A percentile compares a stretch with the other conserved stretches of the same genome.
These are phyloP conservation scores for Cossypha caffra DNA, from an alignment of 2,797 vertebrate species.

Conservation along the genomic window DNA sequence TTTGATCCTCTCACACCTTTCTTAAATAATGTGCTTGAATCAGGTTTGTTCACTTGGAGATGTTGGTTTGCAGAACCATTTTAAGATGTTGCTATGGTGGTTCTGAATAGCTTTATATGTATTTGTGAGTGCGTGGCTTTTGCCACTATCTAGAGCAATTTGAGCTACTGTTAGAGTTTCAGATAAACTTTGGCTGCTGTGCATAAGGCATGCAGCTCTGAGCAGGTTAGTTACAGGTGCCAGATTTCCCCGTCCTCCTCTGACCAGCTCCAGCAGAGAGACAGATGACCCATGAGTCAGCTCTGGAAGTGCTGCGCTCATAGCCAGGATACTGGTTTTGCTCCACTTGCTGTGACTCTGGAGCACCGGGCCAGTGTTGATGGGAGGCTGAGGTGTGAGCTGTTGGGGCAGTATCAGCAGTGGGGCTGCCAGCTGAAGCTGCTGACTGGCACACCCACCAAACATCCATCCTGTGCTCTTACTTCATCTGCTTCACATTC, in stretches of 20 bases:
- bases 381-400: background rate
- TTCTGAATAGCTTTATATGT: background rate
- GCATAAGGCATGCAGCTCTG: background rate
- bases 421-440: background rate
- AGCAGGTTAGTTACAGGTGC: background rate
- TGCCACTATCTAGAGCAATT: background rate
- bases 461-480: background rate
- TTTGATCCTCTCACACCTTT: background rate
- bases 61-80: background rate
- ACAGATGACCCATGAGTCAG: background rate
- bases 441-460: background rate
- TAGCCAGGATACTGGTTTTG: background rate
- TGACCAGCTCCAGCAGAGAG: background rate
- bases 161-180: background rate
- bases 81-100: background rate
- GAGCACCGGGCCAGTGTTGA: accelerated
- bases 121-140: background rate
- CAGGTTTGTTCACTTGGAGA: background rate
- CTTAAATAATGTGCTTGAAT: background rate
- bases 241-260: background rate
- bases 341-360: background rate
- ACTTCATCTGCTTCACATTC: background rate
- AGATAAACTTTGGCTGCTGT: background rate
- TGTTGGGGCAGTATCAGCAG: accelerated
- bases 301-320: background rate